phyloP scores from a whole-genome alignment of 2,888 invertebrate genomes.

The Deroplatys truncata region DNA sequence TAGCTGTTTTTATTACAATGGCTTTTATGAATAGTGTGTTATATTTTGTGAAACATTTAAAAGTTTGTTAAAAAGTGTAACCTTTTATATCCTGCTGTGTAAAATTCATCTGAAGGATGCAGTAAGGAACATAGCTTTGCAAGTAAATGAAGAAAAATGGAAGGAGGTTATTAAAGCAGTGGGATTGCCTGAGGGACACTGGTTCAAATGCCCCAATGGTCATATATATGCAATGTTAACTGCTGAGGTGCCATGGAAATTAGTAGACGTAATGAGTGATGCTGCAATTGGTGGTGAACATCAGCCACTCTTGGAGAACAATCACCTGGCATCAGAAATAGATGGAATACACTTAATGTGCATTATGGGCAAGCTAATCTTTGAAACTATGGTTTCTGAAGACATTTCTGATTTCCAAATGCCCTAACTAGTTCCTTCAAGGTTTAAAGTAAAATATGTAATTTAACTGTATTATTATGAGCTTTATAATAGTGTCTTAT shows the following conservation, averaged over 20 bases:
- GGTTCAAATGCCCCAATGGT: conserved; percentile 69
- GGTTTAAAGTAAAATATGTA: no score
- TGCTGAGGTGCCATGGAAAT: conserved; percentile 61
- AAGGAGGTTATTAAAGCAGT: conserved; percentile 55
- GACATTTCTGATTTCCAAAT: no score
- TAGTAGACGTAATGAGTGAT: conserved; percentile 51
- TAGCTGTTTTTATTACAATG: no score
- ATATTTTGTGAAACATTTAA: no score
- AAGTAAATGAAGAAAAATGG: conserved; percentile 47
- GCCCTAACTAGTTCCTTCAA: no score
- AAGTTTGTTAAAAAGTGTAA: no score
- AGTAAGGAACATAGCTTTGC: neutral
- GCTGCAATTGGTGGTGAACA: conserved; percentile 51
- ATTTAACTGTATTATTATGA: no score
- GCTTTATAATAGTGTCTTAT: no score
- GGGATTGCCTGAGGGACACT: conserved; percentile 55
- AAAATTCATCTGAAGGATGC: neutral
- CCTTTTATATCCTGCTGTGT: no score
- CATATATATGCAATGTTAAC: conserved; percentile 61
- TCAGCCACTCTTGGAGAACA: conserved; percentile 49
- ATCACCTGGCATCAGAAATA: conserved; percentile 51
- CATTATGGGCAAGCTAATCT: conserved; percentile 34
- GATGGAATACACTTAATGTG: conserved; percentile 50
- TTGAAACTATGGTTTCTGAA: neutral
- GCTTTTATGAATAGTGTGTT: no score